Percentiles rank a stretch among this genome's conserved stretches.
These are phyloP conservation scores for Euplexia lucipara DNA, from an alignment of 2,888 invertebrate species.

Conservation along the genomic window DNA sequence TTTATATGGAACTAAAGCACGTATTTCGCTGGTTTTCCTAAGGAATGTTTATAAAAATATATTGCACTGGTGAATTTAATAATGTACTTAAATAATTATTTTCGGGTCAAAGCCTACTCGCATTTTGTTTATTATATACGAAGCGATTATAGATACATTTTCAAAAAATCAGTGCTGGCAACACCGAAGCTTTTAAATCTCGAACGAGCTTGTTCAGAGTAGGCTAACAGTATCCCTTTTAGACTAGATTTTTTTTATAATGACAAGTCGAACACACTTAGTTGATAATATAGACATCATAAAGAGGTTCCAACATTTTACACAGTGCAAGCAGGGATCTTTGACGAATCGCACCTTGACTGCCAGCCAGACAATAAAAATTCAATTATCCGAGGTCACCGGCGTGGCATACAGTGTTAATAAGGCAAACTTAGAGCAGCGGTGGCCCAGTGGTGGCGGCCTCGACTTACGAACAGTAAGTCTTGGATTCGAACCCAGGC, in stretches of 20 bases:
- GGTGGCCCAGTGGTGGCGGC: no score
- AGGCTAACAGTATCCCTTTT: conserved; percentile 23
- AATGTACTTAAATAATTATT: conserved; percentile 7
- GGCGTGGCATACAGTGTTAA: no score
- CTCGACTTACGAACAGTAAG: no score
- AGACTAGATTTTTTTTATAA: conserved; percentile 56
- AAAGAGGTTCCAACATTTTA: no score
- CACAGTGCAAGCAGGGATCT: no score
- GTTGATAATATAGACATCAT: conserved; percentile 7
- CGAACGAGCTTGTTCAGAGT: not conserved
- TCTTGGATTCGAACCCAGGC: no score
- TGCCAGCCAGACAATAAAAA: no score
- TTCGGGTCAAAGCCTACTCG: conserved; percentile 3
- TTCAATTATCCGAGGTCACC: no score
- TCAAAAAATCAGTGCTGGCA: not conserved
- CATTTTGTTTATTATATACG: not conserved
- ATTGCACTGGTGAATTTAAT: conserved; percentile 42
- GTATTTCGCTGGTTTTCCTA: conserved; percentile 13
- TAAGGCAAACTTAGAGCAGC: no score
- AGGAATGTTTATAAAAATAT: conserved; percentile 56
- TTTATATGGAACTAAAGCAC: conserved; percentile 29
- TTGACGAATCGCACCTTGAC: no score
- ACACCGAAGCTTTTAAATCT: not conserved
- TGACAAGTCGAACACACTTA: conserved; percentile 45
- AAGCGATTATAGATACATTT: not conserved